Conservation (phyloP, 1,140 invertebrate species). For the Penaeus chinensis region DNA sequence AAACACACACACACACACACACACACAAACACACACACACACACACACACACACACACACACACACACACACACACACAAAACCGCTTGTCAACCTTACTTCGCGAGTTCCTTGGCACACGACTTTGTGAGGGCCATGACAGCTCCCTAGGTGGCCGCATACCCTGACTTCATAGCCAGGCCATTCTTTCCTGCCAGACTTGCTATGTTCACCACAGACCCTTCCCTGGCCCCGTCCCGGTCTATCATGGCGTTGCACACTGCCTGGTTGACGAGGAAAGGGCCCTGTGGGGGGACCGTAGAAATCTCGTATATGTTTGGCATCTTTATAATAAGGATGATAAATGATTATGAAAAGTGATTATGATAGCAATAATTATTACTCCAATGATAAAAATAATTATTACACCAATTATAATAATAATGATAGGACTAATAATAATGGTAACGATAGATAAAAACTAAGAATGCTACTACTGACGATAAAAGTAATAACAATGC, state of each 20-base stretch:
- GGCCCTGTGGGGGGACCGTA: slow-evolving; percentile 73
- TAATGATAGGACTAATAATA: too few species aligned
- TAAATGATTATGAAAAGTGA: slow-evolving; percentile 71
- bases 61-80: too few species aligned
- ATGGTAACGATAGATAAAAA: too few species aligned
- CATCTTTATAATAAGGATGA: slow-evolving; percentile 83
- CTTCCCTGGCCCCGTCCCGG: slow-evolving; percentile 68
- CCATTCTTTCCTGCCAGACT: slow-evolving; percentile 88
- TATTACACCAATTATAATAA: too few species aligned
- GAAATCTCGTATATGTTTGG: neutral
- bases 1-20: too few species aligned
- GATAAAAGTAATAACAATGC: too few species aligned
- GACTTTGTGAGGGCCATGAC: slow-evolving; percentile 86
- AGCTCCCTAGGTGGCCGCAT: slow-evolving; percentile 90
- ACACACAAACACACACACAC: too few species aligned
- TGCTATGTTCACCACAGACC: slow-evolving; percentile 88
- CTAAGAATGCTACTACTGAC: too few species aligned
- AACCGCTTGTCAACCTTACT: neutral
- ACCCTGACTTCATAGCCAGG: slow-evolving; percentile 89
- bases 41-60: too few species aligned
- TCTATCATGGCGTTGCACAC: slow-evolving; percentile 80
- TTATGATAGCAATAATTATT: too few species aligned
- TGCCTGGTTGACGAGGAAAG: slow-evolving; percentile 83
- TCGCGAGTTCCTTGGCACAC: slow-evolving; percentile 83
- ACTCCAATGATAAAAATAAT: too few species aligned